These are phyloP conservation scores for Oreotrochilus melanogaster DNA, from an alignment of 2,113 vertebrate species.

Conservation along the genomic window DNA sequence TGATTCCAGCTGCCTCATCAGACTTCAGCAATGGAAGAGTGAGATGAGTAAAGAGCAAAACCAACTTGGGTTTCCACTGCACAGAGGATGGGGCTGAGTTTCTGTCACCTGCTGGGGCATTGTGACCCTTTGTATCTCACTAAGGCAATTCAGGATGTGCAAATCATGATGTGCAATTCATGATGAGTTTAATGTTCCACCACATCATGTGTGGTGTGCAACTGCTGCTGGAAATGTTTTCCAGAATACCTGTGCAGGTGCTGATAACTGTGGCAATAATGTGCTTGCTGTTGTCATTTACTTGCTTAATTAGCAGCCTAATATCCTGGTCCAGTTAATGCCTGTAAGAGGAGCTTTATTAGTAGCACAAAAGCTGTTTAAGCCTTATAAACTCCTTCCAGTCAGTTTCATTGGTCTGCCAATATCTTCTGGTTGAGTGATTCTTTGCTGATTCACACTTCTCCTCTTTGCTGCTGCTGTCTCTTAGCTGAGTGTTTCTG, in stretches of 20 bases:
- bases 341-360: constrained; percentile 59
- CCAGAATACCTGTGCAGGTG: constrained; percentile 43
- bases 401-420: constrained; percentile 63
- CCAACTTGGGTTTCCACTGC: accelerated
- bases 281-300: constrained; percentile 38
- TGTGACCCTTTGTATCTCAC: neutral
- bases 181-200: neutral
- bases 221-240: neutral
- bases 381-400: constrained; percentile 65
- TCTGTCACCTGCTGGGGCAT: accelerated
- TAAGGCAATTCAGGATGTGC: neutral
- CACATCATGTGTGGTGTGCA: neutral
- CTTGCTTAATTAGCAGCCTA: constrained; percentile 72
- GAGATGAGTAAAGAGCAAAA: neutral
- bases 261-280: neutral
- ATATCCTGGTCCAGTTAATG: constrained; percentile 66
- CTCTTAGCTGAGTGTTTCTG: constrained; percentile 30
- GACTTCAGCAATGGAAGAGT: accelerated
- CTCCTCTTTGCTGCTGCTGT: neutral
- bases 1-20: neutral
- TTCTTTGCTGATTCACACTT: constrained; percentile 46
- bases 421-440: constrained; percentile 64
- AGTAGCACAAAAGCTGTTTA: constrained; percentile 50
- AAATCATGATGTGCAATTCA: neutral
- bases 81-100: neutral